A percentile compares a stretch with the other conserved stretches of the same genome.
phyloP scores from a whole-genome alignment of 2,113 vertebrate species.

The Pipa parva region DNA sequence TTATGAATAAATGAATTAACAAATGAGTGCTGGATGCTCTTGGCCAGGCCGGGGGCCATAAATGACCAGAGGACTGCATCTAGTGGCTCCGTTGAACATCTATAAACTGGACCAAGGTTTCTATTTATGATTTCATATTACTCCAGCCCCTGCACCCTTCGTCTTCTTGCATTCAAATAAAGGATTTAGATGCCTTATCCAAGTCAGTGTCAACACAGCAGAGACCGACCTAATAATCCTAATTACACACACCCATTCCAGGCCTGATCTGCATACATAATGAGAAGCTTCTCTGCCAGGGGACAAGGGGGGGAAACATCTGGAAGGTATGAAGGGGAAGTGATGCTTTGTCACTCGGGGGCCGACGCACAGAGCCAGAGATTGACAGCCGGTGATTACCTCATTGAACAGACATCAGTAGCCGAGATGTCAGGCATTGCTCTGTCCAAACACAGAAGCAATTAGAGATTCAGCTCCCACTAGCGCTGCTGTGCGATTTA shows the following conservation, averaged over 20 bases:
- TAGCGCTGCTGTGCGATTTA: slow-evolving; percentile 26
- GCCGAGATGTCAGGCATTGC: slow-evolving; percentile 34
- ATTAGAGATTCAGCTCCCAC: slow-evolving; percentile 28
- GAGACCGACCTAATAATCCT: background rate
- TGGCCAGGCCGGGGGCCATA: no score
- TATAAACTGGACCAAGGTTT: no score
- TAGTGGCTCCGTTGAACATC: no score
- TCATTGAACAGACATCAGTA: slow-evolving; percentile 36
- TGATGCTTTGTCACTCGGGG: slow-evolving; percentile 18
- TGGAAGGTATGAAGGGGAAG: slow-evolving; percentile 8
- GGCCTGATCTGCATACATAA: slow-evolving; percentile 23
- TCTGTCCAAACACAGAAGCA: slow-evolving; percentile 38
- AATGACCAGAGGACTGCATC: no score
- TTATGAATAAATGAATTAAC: no score
- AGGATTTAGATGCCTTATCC: background rate
- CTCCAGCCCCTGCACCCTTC: no score
- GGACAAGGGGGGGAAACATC: slow-evolving; percentile 14
- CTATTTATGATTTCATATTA: no score
- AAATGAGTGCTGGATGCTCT: no score
- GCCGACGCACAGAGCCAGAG: background rate
- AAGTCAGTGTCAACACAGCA: background rate
- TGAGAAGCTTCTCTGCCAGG: slow-evolving; percentile 1
- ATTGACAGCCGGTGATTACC: slow-evolving; percentile 41
- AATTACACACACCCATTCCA: slow-evolving; percentile 11
- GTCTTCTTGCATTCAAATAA: no score